Evolutionary conservation across 2,888 invertebrate genomes (phyloP), one percentile per base, ranked within the genome.

Genomic region (Zootermopsis nevadensis): DNA sequence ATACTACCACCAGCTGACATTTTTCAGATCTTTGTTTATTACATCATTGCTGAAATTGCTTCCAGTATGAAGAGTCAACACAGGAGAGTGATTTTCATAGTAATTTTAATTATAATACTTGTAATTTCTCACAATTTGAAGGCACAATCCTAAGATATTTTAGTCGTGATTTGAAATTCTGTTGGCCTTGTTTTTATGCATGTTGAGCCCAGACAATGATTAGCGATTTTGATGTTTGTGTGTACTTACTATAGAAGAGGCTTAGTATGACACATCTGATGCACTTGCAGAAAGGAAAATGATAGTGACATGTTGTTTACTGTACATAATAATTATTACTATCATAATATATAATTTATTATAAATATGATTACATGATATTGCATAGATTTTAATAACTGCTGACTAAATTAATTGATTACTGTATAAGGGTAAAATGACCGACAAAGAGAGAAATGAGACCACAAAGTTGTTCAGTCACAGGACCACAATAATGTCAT

Each of bases 321-420:
- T 79, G 79, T 79, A 79, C 60, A 79, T 79, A 79, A 79, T 35
- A 35, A 79, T 79, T 35, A 79, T 79, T 79, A 79, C 79, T 74
- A 74, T 72, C 33, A 55, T 66, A 66, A 27, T 60, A 60, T 79
- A 79, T 79, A 60, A 79, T 79, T 79, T 79, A 79, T 79, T 79
- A 77, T 76, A 76, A 76, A 42, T 30, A 76, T 76, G 74, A 38
- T 53, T 22, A 27, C 27, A 76, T 76, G 38, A 74, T 53, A 42
- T 60, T 79, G 66, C 31, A 79, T 79, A 79, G 79, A 79, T 66
- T 79, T 79, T 79, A 79, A 79, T 79, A 79, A 60, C 60, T 30
- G 60, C 74, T 74, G 74, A 42, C 60, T 60, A 27, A 60, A 60
- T n/a, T 60, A n/a, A 60, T n/a, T 33, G 15, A 74, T 27, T 60